Percentiles rank a stretch among this genome's conserved stretches.
Evolutionary conservation across 2,797 vertebrate species (phyloP).

Genomic region (Lacerta bilineata): DNA sequence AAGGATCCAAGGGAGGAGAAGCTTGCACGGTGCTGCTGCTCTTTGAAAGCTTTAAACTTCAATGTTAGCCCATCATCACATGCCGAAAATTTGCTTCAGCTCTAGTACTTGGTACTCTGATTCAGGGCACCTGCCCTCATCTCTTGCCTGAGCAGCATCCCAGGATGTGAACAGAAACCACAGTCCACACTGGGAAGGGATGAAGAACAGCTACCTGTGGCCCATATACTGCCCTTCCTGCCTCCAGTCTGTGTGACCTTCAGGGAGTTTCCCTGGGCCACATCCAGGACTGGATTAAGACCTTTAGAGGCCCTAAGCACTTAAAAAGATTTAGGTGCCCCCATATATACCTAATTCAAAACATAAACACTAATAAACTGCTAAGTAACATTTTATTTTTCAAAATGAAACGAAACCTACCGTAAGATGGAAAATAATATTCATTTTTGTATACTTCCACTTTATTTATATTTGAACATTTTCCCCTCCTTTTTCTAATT

Average conservation of each 20-base stretch:
- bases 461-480: too few species aligned
- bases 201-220: not conserved
- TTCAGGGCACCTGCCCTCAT: not conserved
- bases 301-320: too few species aligned
- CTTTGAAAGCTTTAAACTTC: conserved; percentile 24
- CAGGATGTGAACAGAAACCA: not conserved
- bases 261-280: too few species aligned
- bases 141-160: not conserved
- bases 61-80: not conserved
- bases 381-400: too few species aligned
- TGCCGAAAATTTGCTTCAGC: accelerated
- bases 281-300: too few species aligned
- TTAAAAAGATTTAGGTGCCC: too few species aligned
- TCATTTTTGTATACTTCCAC: too few species aligned
- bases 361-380: too few species aligned
- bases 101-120: not conserved
- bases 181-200: not conserved
- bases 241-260: not conserved
- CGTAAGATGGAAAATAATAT: too few species aligned
- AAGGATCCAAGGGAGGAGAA: not conserved
- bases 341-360: too few species aligned
- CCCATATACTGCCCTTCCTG: not conserved
- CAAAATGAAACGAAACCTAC: too few species aligned
- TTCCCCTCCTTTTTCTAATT: too few species aligned
- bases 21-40: not conserved